These are phyloP conservation scores for Pseudoatta argentina DNA, from an alignment of 1,140 invertebrate species.

Conservation along the genomic window DNA sequence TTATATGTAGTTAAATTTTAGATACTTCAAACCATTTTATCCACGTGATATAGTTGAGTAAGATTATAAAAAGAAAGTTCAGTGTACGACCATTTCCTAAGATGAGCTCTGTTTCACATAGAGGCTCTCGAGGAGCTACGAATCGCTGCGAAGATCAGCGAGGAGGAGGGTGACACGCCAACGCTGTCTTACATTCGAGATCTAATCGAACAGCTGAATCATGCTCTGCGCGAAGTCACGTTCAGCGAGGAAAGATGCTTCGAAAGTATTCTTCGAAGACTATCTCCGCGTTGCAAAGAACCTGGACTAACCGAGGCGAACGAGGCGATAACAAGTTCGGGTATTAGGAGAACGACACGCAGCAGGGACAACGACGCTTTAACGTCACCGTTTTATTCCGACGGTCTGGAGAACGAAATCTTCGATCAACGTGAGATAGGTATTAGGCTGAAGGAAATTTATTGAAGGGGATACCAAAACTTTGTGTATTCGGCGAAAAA, in stretches of 20 bases:
- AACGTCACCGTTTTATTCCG: slow-evolving; percentile 13
- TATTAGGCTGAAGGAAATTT: neutral
- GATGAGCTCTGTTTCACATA: neutral
- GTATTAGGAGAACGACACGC: slow-evolving; percentile 36
- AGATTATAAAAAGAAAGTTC: neutral
- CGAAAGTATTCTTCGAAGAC: slow-evolving; percentile 16
- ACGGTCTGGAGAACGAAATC: neutral
- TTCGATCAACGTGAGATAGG: slow-evolving; percentile 41
- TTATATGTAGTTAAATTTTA: no score
- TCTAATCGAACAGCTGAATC: slow-evolving; percentile 71
- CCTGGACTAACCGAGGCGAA: neutral
- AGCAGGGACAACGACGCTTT: slow-evolving; percentile 16
- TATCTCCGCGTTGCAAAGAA: slow-evolving; percentile 22
- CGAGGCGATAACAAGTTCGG: slow-evolving; percentile 42
- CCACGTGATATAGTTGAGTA: neutral
- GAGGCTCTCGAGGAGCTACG: slow-evolving; percentile 75
- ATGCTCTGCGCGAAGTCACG: slow-evolving; percentile 50
- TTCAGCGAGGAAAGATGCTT: slow-evolving; percentile 27
- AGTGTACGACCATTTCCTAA: slow-evolving; percentile 25
- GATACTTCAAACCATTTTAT: no score
- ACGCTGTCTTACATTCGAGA: slow-evolving; percentile 74
- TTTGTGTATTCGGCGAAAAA: neutral
- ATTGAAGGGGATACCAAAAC: neutral
- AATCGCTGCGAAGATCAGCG: slow-evolving; percentile 58
- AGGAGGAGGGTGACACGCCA: slow-evolving; percentile 69